Evolutionary conservation across 2,797 vertebrate species (phyloP).

Genomic region (Hephaestus fuliginosus): DNA sequence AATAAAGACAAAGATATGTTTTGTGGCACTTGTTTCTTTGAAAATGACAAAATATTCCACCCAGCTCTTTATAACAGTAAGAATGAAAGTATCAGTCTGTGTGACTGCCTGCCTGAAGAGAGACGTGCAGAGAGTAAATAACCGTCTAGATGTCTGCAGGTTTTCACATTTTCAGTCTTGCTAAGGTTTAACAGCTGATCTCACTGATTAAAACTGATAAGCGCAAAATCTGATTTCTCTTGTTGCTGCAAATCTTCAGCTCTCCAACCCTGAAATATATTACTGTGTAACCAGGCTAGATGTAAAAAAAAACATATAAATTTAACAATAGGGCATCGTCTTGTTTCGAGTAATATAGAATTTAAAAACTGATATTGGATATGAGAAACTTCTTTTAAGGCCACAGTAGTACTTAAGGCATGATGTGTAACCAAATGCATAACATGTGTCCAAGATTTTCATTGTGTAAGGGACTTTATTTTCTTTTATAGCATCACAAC

Average conservation of each 20-base stretch:
- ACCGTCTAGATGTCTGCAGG: conserved; percentile 2
- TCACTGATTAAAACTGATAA: conserved; percentile 3
- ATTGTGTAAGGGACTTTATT: too few relatives aligned
- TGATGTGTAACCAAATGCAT: too few relatives aligned
- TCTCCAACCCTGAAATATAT: background rate
- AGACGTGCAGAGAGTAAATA: background rate
- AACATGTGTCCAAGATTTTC: too few relatives aligned
- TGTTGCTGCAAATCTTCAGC: background rate
- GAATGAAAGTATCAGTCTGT: conserved; percentile 73
- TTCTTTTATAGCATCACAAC: too few relatives aligned
- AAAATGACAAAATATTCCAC: conserved; percentile 79
- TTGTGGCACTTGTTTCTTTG: conserved; percentile 63
- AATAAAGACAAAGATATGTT: conserved; percentile 49
- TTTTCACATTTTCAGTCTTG: conserved; percentile 29
- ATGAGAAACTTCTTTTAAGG: background rate
- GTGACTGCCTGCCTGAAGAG: conserved; percentile 4
- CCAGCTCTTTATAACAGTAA: conserved; percentile 63
- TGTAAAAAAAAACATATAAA: background rate
- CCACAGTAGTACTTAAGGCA: background rate
- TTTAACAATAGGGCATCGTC: background rate
- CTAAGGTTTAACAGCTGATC: conserved; percentile 8
- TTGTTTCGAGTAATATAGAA: background rate
- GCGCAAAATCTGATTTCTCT: background rate
- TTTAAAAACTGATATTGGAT: background rate
- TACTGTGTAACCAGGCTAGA: background rate